Evolutionary conservation across 2,113 vertebrate species (phyloP).

Genomic region (Coryphaenoides rupestris): DNA sequence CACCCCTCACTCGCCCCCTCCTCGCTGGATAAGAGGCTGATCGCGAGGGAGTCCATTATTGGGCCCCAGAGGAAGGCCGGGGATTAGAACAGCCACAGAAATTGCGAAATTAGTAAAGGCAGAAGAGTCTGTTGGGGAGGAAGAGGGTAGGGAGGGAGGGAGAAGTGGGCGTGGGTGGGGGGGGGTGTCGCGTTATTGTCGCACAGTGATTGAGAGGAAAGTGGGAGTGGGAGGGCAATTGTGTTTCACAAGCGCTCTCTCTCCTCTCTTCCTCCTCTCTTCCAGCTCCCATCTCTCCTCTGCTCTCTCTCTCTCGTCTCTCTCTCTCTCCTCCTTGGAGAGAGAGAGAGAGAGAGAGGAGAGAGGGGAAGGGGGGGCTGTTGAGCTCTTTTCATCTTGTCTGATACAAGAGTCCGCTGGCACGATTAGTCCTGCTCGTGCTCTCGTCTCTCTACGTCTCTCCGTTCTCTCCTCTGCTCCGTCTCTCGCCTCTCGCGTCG

Average conservation of each 20-base stretch:
- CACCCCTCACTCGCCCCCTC: constrained; percentile 36
- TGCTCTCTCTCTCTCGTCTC: neutral
- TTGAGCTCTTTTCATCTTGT: too few species aligned
- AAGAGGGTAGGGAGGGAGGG: constrained; percentile 63
- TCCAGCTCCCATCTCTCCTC: constrained; percentile 57
- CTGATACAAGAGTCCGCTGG: too few species aligned
- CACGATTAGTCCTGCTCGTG: too few species aligned
- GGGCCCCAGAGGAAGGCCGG: constrained; percentile 76
- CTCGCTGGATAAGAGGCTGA: constrained; percentile 76
- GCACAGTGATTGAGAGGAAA: constrained; percentile 76
- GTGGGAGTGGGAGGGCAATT: constrained; percentile 72
- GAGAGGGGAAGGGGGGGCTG: too few species aligned
- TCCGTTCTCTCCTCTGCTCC: too few species aligned
- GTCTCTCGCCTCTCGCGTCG: too few species aligned
- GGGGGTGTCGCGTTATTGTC: constrained; percentile 69
- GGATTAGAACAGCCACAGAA: constrained; percentile 83
- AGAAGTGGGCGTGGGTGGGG: constrained; percentile 32
- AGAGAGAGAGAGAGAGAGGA: too few species aligned
- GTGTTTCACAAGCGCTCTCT: constrained; percentile 77
- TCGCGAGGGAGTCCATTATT: constrained; percentile 78
- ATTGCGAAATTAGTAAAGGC: constrained; percentile 83
- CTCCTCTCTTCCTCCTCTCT: constrained; percentile 78
- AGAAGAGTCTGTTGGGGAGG: constrained; percentile 80
- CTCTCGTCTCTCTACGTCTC: too few species aligned
- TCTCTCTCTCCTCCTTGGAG: too few species aligned